These are phyloP conservation scores for Anticlea derivata DNA, from an alignment of 2,888 invertebrate species.

Conservation along the genomic window DNA sequence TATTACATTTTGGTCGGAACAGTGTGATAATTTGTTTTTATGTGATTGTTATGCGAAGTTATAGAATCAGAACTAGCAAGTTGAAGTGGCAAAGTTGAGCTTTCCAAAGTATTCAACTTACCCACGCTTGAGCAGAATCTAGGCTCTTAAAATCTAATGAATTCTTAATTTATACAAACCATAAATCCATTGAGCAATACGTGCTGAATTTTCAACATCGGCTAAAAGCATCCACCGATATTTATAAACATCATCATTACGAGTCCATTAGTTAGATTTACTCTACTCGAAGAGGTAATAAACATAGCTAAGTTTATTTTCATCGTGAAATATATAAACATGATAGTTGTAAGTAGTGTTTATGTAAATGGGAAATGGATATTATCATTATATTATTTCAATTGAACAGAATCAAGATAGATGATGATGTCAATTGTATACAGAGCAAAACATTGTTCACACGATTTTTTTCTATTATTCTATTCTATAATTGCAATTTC, in stretches of 20 bases:
- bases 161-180: background rate
- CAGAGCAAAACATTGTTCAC: no score
- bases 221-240: constrained; percentile 19
- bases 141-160: background rate
- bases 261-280: constrained; percentile 24
- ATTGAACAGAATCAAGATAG: no score
- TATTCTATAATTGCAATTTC: no score
- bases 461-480: no score
- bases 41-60: no score
- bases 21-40: no score
- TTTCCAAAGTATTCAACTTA: no score
- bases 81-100: no score
- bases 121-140: no score
- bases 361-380: background rate
- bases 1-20: background rate
- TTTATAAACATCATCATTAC: constrained; percentile 26
- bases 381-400: no score
- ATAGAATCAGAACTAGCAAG: no score
- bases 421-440: no score
- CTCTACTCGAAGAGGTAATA: constrained; percentile 28
- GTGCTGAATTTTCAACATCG: background rate
- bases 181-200: background rate
- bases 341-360: constrained; percentile 4
- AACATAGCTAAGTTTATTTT: constrained; percentile 27
- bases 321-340: constrained; percentile 19